Evolutionary conservation across 2,888 invertebrate species (phyloP).

Genomic region (Rosalia funebris): DNA sequence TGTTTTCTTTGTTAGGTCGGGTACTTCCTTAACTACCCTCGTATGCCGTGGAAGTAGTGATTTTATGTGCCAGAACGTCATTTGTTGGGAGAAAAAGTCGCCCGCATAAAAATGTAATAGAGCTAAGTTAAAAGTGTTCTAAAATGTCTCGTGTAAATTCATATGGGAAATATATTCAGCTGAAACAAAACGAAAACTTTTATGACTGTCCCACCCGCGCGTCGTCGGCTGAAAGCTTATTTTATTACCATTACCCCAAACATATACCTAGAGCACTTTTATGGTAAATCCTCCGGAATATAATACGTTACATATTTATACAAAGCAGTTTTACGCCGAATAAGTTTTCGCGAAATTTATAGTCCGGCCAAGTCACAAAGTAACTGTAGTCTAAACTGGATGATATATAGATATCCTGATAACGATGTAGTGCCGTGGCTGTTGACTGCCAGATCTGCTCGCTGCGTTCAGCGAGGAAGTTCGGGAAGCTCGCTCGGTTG

Average conservation of each 20-base stretch:
- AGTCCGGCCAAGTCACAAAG: conserved; percentile 9
- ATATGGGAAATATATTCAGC: background rate
- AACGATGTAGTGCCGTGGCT: too few relatives aligned
- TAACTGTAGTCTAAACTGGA: conserved; percentile 11
- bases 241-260: too few relatives aligned
- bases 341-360: conserved; percentile 10
- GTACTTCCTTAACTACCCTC: too few relatives aligned
- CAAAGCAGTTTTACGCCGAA: conserved; percentile 5
- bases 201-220: background rate
- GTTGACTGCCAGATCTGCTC: too few relatives aligned
- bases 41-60: too few relatives aligned
- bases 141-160: conserved; percentile 1
- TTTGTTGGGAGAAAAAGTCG: too few relatives aligned
- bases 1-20: too few relatives aligned
- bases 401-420: conserved; percentile 18
- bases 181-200: conserved; percentile 1
- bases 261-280: conserved; percentile 7
- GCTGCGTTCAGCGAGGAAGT: too few relatives aligned
- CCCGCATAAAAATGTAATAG: background rate
- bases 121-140: background rate
- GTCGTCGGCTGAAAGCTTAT: too few relatives aligned
- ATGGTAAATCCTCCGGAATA: background rate
- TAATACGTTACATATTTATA: conserved; percentile 8
- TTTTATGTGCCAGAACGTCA: too few relatives aligned
- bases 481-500: too few relatives aligned